Percentiles rank a stretch among this genome's conserved stretches.
These are phyloP conservation scores for Salvator merianae DNA, from an alignment of 2,113 vertebrate genomes.

Conservation along the genomic window DNA sequence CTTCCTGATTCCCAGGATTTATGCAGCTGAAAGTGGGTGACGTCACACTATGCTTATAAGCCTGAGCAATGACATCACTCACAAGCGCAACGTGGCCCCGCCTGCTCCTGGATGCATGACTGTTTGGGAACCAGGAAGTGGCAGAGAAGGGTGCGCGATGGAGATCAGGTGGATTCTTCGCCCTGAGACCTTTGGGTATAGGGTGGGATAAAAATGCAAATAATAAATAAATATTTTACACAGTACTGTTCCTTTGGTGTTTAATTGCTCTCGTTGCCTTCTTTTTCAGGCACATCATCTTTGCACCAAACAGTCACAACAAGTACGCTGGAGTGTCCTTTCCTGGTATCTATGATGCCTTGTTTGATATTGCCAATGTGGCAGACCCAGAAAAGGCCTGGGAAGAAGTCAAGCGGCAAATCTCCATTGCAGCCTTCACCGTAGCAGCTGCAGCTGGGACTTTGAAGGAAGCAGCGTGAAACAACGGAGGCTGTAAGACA, in stretches of 20 bases:
- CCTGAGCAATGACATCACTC: too few relatives aligned
- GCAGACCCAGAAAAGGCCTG: constrained; percentile 76
- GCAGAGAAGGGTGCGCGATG: too few relatives aligned
- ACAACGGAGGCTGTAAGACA: neutral
- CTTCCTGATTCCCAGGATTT: too few relatives aligned
- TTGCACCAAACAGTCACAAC: constrained; percentile 95
- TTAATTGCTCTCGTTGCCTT: neutral
- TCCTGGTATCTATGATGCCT: constrained; percentile 90
- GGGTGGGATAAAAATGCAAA: too few relatives aligned
- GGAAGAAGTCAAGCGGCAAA: constrained; percentile 88
- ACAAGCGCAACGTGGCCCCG: too few relatives aligned
- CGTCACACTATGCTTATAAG: too few relatives aligned
- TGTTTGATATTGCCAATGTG: constrained; percentile 86
- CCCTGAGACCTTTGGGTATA: too few relatives aligned
- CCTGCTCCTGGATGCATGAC: too few relatives aligned
- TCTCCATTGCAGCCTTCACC: constrained; percentile 88
- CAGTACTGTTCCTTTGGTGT: neutral
- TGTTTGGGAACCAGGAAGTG: too few relatives aligned
- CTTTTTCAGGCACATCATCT: constrained; percentile 86
- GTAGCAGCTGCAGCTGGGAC: constrained; percentile 87
- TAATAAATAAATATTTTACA: too few relatives aligned
- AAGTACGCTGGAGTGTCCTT: constrained; percentile 95
- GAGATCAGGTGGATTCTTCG: too few relatives aligned
- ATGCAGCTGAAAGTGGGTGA: too few relatives aligned
- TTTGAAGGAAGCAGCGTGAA: constrained; percentile 74